phyloP scores from a whole-genome alignment of 2,113 vertebrate species.

The Pipa parva region DNA sequence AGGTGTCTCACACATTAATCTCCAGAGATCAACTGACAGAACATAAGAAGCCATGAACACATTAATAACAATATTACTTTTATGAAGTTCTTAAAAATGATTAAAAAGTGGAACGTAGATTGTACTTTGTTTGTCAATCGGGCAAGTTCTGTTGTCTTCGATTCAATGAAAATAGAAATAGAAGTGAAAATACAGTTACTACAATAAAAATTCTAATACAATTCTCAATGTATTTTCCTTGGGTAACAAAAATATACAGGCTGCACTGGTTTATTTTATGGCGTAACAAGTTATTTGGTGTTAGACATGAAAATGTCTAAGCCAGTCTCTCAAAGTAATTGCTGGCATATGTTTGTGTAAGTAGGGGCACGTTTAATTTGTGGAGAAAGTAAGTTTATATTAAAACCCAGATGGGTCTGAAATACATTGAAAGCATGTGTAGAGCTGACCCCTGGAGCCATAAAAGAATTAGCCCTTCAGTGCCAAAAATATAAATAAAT shows the following conservation, averaged over 20 bases:
- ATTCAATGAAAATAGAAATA: neutral
- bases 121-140: no score
- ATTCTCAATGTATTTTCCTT: no score
- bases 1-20: neutral
- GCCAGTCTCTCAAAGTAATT: constrained; percentile 1
- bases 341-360: constrained; percentile 2
- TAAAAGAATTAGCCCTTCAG: neutral
- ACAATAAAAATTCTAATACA: no score
- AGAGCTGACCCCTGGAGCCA: neutral
- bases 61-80: no score
- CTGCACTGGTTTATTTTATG: neutral
- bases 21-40: constrained; percentile 1
- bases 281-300: neutral
- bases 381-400: neutral
- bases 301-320: constrained; percentile 4
- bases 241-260: neutral
- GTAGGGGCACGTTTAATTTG: neutral
- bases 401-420: neutral
- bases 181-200: no score
- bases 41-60: no score
- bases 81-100: no score
- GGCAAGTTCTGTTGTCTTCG: neutral
- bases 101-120: no score
- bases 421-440: neutral
- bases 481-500: neutral